These are phyloP conservation scores for Microchirus variegatus DNA, from an alignment of 2,797 vertebrate species.

Conservation along the genomic window DNA sequence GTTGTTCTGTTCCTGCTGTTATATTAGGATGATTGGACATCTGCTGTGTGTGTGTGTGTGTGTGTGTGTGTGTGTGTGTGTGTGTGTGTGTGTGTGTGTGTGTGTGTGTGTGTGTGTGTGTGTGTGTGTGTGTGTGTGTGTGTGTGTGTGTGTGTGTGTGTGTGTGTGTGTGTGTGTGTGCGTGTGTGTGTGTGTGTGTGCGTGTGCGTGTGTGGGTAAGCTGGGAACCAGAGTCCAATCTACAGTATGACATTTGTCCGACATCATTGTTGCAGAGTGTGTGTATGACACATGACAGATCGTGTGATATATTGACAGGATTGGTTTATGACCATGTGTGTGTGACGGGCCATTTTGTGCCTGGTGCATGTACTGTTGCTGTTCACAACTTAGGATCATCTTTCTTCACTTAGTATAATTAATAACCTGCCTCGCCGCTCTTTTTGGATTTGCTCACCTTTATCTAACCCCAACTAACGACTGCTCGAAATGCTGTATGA, in stretches of 20 bases:
- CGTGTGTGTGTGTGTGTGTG: conserved; percentile 20
- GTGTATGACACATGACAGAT: not conserved
- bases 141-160: conserved; percentile 17
- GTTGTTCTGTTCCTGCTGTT: conserved; percentile 73
- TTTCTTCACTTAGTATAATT: conserved; percentile 91
- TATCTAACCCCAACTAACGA: conserved; percentile 71
- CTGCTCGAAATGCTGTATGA: conserved; percentile 77
- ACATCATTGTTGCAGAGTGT: conserved; percentile 18
- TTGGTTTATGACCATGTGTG: conserved; percentile 36
- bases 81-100: conserved; percentile 21
- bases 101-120: conserved; percentile 20
- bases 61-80: conserved; percentile 22
- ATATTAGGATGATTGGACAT: conserved; percentile 80
- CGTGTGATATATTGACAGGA: conserved; percentile 46
- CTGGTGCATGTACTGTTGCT: conserved; percentile 34
- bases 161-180: not conserved
- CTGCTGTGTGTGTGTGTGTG: conserved; percentile 49
- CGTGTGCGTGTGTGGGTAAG: conserved; percentile 44
- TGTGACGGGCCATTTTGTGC: conserved; percentile 19
- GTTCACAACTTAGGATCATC: conserved; percentile 42
- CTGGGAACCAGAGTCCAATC: conserved; percentile 57
- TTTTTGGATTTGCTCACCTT: conserved; percentile 80
- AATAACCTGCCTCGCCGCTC: conserved; percentile 84
- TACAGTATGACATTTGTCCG: conserved; percentile 57
- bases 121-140: conserved; percentile 19